These are phyloP conservation scores for Mystacides longicornis DNA, from an alignment of 2,888 invertebrate genomes.

Conservation along the genomic window DNA sequence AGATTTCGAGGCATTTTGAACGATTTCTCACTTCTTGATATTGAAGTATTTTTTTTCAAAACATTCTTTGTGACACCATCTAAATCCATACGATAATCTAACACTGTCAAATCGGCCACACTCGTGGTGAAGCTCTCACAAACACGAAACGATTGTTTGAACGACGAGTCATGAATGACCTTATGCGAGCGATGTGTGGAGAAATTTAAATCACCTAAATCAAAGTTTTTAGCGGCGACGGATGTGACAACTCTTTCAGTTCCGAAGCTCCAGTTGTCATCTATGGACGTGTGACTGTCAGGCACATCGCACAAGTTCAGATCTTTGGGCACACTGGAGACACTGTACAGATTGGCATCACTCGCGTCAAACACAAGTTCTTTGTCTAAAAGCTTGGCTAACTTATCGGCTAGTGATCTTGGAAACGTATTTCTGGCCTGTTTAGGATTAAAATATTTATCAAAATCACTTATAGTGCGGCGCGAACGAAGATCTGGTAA, in stretches of 20 bases:
- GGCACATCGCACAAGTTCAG: constrained; percentile 54
- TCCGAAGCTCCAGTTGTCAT: constrained; percentile 27
- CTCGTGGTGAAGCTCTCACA: constrained; percentile 51
- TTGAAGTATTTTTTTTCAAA: constrained; percentile 19
- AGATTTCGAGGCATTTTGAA: constrained; percentile 34
- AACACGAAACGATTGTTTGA: constrained; percentile 44
- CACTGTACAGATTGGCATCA: constrained; percentile 33
- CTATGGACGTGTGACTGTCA: constrained; percentile 32
- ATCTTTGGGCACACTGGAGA: constrained; percentile 57
- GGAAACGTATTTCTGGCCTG: constrained; percentile 24
- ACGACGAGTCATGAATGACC: constrained; percentile 36
- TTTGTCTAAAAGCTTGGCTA: constrained; percentile 20
- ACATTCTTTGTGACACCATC: constrained; percentile 20
- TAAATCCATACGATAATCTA: constrained; percentile 46
- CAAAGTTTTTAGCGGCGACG: constrained; percentile 38
- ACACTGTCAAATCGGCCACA: constrained; percentile 54
- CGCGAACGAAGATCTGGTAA: constrained; percentile 35
- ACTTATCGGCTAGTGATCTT: constrained; percentile 22
- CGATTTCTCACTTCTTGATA: constrained; percentile 26
- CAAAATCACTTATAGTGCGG: constrained; percentile 33
- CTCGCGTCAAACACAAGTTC: constrained; percentile 23
- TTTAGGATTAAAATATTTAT: constrained; percentile 19
- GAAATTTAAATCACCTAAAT: constrained; percentile 33
- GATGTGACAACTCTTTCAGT: constrained; percentile 27
- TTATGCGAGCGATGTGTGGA: constrained; percentile 13